phyloP scores from a whole-genome alignment of 1,140 invertebrate genomes.

The Marisa cornuarietis region DNA sequence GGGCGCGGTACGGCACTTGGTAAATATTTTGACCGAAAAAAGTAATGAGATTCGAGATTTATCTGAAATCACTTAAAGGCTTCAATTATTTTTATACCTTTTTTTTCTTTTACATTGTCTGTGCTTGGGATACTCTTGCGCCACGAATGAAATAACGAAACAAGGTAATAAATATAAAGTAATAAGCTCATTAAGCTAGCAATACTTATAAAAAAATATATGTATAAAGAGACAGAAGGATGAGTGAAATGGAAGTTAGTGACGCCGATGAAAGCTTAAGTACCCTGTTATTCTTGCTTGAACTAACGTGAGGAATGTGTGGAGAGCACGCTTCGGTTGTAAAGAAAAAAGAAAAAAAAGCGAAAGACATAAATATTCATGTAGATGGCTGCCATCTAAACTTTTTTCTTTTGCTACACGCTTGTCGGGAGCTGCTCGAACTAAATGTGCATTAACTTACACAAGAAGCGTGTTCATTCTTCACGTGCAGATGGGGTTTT shows the following conservation, averaged over 20 bases:
- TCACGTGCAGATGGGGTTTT: too few relatives aligned
- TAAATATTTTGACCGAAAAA: neutral
- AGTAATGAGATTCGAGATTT: neutral
- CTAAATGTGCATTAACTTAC: neutral
- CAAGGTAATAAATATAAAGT: too few relatives aligned
- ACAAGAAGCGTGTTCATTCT: too few relatives aligned
- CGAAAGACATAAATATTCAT: neutral
- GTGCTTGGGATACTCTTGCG: too few relatives aligned
- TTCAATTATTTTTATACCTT: neutral
- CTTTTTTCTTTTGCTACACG: neutral
- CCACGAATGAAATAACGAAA: neutral
- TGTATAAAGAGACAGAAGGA: neutral
- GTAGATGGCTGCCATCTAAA: neutral
- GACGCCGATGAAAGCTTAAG: neutral
- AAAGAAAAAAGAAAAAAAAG: neutral
- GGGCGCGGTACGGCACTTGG: neutral
- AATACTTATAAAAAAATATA: neutral
- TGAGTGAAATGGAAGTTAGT: neutral
- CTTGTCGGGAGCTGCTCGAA: neutral
- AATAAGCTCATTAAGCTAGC: neutral
- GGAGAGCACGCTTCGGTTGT: neutral
- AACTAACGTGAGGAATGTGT: neutral
- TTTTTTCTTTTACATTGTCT: neutral
- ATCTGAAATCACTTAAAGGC: neutral
- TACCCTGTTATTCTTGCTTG: neutral